Conservation (phyloP, 2,113 vertebrate genomes). For the Cygnus atratus region DNA sequence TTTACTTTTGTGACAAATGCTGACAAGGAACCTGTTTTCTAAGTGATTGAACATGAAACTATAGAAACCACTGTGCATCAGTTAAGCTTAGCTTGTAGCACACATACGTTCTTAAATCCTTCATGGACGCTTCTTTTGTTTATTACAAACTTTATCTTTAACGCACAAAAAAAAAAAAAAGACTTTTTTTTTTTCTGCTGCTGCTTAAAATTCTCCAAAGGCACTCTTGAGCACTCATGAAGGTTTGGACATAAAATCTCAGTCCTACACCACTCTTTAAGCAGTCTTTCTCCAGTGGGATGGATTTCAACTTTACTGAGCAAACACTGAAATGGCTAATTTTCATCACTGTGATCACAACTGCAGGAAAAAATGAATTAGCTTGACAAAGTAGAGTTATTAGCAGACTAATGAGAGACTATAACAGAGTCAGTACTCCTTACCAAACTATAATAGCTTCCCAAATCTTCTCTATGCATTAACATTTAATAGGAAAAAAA, state of each 20-base stretch:
- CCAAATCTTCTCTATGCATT: background rate
- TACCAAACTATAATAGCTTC: background rate
- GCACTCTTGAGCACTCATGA: background rate
- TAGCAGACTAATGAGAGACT: background rate
- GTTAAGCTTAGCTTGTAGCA: background rate
- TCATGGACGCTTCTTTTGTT: background rate
- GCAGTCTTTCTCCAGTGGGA: background rate
- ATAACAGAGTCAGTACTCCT: background rate
- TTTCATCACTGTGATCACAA: background rate
- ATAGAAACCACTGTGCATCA: background rate
- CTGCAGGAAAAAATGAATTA: background rate
- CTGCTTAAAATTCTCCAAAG: background rate
- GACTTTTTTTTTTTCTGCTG: background rate
- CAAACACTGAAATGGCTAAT: background rate
- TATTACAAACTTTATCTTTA: background rate
- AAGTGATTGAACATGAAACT: background rate
- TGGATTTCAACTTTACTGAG: background rate
- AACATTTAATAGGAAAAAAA: background rate
- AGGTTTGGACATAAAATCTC: background rate
- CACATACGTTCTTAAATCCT: background rate
- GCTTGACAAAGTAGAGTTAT: background rate
- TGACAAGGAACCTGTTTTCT: background rate
- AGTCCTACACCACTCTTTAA: background rate
- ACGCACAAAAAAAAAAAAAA: background rate
- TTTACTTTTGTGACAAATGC: background rate